These are phyloP conservation scores for Craterocephalus amniculus DNA, from an alignment of 2,797 vertebrate species.

Conservation along the genomic window DNA sequence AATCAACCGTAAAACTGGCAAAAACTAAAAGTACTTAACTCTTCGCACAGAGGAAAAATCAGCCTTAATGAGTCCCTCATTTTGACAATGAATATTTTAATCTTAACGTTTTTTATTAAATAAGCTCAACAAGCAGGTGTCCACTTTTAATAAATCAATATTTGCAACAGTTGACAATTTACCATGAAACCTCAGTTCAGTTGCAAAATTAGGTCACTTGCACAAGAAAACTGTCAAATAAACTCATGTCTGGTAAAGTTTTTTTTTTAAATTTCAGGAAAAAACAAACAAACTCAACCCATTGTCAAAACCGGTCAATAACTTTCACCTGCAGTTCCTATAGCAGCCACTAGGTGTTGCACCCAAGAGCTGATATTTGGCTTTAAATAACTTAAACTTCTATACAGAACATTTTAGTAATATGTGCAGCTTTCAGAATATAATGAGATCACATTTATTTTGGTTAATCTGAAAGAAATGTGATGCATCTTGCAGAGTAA, in stretches of 20 bases:
- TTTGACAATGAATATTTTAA: background rate
- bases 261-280: no score
- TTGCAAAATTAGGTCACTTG: background rate
- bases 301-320: no score
- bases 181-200: background rate
- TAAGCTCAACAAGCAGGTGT: background rate
- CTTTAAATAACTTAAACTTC: background rate
- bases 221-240: background rate
- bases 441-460: background rate
- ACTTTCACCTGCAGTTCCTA: constrained; percentile 9
- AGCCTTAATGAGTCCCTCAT: background rate
- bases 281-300: no score
- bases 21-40: background rate
- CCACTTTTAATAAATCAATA: no score
- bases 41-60: background rate
- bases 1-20: background rate
- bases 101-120: background rate
- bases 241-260: no score
- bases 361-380: background rate
- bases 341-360: constrained; percentile 10
- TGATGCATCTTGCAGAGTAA: background rate
- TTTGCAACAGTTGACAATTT: background rate
- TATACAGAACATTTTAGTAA: background rate
- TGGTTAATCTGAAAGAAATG: background rate
- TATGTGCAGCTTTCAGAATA: background rate